Evolutionary conservation across 2,888 invertebrate species (phyloP).

Genomic region (Drosophila pseudotalamancana): DNA sequence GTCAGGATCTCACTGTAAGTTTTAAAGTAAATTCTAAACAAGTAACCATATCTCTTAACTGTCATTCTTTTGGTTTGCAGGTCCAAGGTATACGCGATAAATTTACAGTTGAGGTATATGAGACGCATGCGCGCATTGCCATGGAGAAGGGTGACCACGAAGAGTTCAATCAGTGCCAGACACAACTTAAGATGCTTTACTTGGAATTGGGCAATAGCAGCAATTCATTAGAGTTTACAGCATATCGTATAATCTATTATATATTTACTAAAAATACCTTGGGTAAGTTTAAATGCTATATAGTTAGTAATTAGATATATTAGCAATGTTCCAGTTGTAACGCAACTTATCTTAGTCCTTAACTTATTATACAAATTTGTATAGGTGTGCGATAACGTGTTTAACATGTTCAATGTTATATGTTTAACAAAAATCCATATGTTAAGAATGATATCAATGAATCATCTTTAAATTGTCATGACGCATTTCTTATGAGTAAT

Average conservation of each 20-base stretch:
- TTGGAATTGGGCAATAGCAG: slow-evolving; percentile 88
- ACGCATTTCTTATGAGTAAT: background rate
- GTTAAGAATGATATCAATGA: no score
- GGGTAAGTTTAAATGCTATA: slow-evolving; percentile 87
- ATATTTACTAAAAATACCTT: slow-evolving; percentile 98
- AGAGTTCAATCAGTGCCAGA: slow-evolving; percentile 99
- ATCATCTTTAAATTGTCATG: background rate
- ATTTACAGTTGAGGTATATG: slow-evolving; percentile 99
- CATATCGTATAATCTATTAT: slow-evolving; percentile 98
- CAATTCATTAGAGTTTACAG: slow-evolving; percentile 96
- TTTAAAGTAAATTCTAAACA: background rate
- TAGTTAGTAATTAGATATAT: background rate
- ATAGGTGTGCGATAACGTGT: no score
- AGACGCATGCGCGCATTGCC: slow-evolving; percentile 98
- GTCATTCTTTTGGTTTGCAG: slow-evolving; percentile 83
- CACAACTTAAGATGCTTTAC: slow-evolving; percentile 98
- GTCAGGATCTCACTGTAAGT: slow-evolving; percentile 98
- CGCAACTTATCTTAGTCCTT: no score
- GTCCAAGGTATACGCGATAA: slow-evolving; percentile 97
- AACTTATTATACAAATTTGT: no score
- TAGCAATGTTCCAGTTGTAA: no score
- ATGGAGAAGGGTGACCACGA: slow-evolving; percentile 99
- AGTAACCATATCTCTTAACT: background rate
- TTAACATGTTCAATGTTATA: no score
- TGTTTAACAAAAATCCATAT: no score